A percentile compares a stretch with the other conserved stretches of the same genome.
Evolutionary conservation across 2,113 vertebrate species (phyloP).

Genomic region (Myxocyprinus asiaticus): DNA sequence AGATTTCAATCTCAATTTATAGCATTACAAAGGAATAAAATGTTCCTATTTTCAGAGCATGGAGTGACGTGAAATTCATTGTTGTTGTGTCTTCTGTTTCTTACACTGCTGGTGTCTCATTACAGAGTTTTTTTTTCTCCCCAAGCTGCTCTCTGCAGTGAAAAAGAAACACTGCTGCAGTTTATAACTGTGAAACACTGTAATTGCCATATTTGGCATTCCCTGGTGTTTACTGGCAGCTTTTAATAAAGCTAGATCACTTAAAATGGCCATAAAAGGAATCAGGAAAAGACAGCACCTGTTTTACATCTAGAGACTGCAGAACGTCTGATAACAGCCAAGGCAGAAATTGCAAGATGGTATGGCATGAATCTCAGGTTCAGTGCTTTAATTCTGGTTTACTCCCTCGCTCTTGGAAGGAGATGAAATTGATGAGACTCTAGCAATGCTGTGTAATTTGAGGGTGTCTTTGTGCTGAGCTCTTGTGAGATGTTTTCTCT

Average conservation of each 20-base stretch:
- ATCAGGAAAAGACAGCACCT: conserved; percentile 70
- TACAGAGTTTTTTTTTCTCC: conserved; percentile 34
- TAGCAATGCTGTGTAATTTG: no score
- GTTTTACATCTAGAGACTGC: conserved; percentile 69
- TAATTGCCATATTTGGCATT: conserved; percentile 78
- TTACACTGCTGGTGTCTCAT: conserved; percentile 45
- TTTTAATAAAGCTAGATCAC: conserved; percentile 74
- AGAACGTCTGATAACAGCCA: conserved; percentile 62
- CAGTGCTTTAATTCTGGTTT: no score
- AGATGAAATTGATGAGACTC: no score
- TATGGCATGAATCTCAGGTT: conserved; percentile 4
- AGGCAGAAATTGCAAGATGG: conserved; percentile 15
- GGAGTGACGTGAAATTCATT: conserved; percentile 43
- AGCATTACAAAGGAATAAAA: neutral
- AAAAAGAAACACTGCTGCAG: conserved; percentile 48
- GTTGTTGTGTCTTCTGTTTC: conserved; percentile 23
- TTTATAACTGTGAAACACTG: conserved; percentile 55
- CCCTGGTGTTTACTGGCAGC: conserved; percentile 65
- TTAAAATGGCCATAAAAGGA: conserved; percentile 78
- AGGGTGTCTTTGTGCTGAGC: no score
- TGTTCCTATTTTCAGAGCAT: conserved; percentile 12
- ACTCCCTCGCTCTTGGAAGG: no score
- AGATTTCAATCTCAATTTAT: neutral
- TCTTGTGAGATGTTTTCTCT: no score
- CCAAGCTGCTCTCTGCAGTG: conserved; percentile 1